A percentile compares a stretch with the other conserved stretches of the same genome.
These are phyloP conservation scores for Acanthacorydalis orientalis DNA, from an alignment of 2,888 invertebrate species.

Conservation along the genomic window DNA sequence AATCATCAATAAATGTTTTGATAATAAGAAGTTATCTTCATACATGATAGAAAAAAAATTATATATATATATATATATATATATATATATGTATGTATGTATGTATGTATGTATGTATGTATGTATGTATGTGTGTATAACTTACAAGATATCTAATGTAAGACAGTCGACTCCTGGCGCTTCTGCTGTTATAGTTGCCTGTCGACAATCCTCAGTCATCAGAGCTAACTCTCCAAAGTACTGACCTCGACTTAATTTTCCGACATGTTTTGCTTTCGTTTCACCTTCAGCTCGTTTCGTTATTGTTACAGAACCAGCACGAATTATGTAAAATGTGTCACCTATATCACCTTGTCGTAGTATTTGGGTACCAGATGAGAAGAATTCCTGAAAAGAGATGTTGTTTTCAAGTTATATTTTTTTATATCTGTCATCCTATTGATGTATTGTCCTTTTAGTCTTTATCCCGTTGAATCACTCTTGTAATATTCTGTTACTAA, in stretches of 20 bases:
- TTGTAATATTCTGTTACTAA: no score
- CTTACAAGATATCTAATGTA: conserved; percentile 68
- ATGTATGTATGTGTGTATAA: conserved; percentile 6
- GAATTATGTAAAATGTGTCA: conserved; percentile 82
- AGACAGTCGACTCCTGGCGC: conserved; percentile 73
- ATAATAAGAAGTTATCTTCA: no score
- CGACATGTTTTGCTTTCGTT: conserved; percentile 26
- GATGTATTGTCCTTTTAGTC: neutral
- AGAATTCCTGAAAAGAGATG: conserved; percentile 48
- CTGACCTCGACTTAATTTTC: conserved; percentile 54
- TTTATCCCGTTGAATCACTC: no score
- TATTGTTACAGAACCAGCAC: conserved; percentile 63
- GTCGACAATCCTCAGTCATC: conserved; percentile 63
- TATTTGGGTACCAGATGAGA: conserved; percentile 58
- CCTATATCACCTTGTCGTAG: conserved; percentile 74
- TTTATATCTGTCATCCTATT: neutral
- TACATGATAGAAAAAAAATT: no score
- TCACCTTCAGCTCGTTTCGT: conserved; percentile 20
- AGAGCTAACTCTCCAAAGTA: conserved; percentile 85
- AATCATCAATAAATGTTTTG: no score
- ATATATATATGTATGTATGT: no score
- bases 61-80: no score
- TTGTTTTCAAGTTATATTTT: neutral
- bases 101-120: no score
- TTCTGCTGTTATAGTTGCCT: conserved; percentile 81